These are phyloP conservation scores for Phrynocephalus guinanensis DNA, from an alignment of 2,797 vertebrate species.

Conservation along the genomic window DNA sequence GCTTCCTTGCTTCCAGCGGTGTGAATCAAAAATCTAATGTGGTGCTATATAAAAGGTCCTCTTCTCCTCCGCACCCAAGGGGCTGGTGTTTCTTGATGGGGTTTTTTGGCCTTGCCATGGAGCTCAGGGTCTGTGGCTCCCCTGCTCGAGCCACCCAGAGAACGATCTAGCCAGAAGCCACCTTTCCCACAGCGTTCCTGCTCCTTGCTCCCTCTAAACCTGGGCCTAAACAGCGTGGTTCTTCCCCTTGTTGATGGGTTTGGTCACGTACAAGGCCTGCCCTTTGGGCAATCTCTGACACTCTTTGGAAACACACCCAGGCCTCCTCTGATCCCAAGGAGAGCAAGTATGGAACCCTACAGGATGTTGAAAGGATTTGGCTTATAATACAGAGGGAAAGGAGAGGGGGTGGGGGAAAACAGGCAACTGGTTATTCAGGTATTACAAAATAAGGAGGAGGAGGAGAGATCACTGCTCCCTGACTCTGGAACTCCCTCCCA, in stretches of 20 bases:
- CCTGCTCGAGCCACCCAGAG: neutral
- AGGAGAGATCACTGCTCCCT: no score
- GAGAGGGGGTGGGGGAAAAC: no score
- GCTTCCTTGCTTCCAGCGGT: neutral
- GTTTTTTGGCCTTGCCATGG: neutral
- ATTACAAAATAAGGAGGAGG: neutral
- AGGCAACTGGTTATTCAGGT: neutral
- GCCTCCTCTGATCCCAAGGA: neutral
- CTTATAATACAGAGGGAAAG: no score
- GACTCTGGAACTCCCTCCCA: no score
- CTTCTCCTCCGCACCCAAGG: neutral
- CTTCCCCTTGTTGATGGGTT: neutral
- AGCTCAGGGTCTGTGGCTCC: neutral
- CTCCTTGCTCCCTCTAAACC: neutral
- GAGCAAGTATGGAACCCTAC: neutral
- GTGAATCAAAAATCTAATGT: neutral
- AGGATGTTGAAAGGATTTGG: neutral
- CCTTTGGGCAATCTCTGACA: neutral
- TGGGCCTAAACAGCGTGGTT: no score
- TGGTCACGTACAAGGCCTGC: neutral
- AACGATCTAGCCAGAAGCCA: neutral
- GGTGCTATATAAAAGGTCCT: no score
- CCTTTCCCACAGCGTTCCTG: neutral
- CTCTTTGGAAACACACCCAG: no score
- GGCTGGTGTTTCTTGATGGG: neutral